A percentile compares a stretch with the other conserved stretches of the same genome.
Conservation (phyloP, 2,797 vertebrate genomes). For the Aulostomus chinensis region DNA sequence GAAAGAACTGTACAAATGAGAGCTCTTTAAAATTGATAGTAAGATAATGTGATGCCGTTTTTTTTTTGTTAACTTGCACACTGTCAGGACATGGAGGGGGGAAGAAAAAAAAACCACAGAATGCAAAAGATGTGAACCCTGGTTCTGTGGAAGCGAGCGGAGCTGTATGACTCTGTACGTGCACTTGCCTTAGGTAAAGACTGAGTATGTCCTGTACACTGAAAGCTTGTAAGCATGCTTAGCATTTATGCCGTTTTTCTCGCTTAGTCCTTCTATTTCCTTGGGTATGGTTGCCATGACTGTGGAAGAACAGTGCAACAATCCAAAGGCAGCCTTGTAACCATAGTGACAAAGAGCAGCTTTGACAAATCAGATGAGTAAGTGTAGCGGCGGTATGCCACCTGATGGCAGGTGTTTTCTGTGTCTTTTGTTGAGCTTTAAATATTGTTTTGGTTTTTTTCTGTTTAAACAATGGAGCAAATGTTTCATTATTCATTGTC, state of each 20-base stretch:
- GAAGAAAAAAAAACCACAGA: slow-evolving; percentile 27
- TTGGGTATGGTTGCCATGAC: slow-evolving; percentile 47
- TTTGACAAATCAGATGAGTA: slow-evolving; percentile 72
- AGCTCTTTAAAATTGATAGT: slow-evolving; percentile 31
- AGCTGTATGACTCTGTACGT: slow-evolving; percentile 56
- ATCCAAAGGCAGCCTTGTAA: slow-evolving; percentile 65
- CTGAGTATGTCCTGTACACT: slow-evolving; percentile 72
- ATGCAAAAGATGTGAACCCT: slow-evolving; percentile 26
- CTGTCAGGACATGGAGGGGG: slow-evolving; percentile 1
- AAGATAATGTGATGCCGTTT: slow-evolving; percentile 21
- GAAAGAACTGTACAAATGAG: slow-evolving; percentile 60
- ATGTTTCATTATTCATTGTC: slow-evolving; percentile 43
- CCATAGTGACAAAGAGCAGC: slow-evolving; percentile 64
- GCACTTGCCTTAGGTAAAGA: slow-evolving; percentile 76
- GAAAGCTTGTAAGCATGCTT: slow-evolving; percentile 77
- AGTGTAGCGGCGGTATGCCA: slow-evolving; percentile 42
- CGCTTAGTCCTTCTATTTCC: slow-evolving; percentile 47
- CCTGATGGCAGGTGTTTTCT: slow-evolving; percentile 16
- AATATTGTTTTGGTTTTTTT: slow-evolving; percentile 49
- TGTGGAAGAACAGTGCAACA: slow-evolving; percentile 39
- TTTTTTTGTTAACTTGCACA: slow-evolving; percentile 20
- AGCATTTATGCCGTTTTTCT: slow-evolving; percentile 49
- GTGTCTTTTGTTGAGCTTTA: slow-evolving; percentile 63
- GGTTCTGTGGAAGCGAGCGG: slow-evolving; percentile 42
- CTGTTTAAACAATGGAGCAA: too few relatives aligned